Percentiles rank a stretch among this genome's conserved stretches.
These are phyloP conservation scores for Plusia festucae DNA, from an alignment of 2,888 invertebrate species.

Conservation along the genomic window DNA sequence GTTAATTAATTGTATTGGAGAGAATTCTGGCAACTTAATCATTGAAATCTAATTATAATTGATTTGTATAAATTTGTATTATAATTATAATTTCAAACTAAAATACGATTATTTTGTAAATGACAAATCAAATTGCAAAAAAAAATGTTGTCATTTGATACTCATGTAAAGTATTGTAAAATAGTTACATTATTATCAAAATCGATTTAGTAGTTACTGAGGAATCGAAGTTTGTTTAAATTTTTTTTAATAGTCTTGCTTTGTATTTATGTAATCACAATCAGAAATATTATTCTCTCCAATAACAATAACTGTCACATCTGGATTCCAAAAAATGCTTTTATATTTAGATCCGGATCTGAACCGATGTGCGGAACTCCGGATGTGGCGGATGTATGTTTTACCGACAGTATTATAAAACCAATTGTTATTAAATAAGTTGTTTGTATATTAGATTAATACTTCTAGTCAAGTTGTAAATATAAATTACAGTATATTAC, in stretches of 20 bases:
- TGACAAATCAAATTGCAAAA: too few species aligned
- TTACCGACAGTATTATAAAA: constrained; percentile 50
- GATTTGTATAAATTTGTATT: too few species aligned
- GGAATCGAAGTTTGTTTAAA: neutral
- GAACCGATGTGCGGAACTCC: neutral
- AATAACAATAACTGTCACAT: neutral
- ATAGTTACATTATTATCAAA: too few species aligned
- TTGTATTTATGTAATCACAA: too few species aligned
- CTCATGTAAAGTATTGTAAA: too few species aligned
- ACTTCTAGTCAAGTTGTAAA: constrained; percentile 61
- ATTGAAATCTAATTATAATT: too few species aligned
- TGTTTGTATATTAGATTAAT: constrained; percentile 59
- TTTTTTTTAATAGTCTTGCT: too few species aligned
- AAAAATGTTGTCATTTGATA: too few species aligned
- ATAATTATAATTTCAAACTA: too few species aligned
- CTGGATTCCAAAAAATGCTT: neutral
- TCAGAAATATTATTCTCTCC: neutral
- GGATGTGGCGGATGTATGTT: neutral
- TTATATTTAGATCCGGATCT: neutral
- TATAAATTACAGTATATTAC: constrained; percentile 39
- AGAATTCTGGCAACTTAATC: neutral
- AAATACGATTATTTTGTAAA: too few species aligned
- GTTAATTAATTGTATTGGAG: neutral
- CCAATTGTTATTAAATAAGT: constrained; percentile 45
- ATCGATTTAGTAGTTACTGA: too few species aligned